phyloP scores from a whole-genome alignment of 2,888 invertebrate genomes.

The Aleiodes leptofemur region DNA sequence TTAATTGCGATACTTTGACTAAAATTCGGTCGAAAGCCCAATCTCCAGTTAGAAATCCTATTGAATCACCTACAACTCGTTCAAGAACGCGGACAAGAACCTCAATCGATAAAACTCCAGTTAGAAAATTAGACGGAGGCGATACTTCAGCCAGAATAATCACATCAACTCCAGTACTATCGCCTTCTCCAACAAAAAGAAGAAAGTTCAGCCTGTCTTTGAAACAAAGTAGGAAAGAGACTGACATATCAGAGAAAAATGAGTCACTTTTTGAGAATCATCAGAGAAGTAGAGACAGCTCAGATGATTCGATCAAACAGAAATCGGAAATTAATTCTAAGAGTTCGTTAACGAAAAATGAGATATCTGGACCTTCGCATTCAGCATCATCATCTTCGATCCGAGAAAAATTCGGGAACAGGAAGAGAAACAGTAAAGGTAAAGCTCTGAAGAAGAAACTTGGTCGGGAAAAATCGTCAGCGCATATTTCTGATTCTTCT shows the following conservation, averaged over 20 bases:
- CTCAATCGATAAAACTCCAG: too few species aligned
- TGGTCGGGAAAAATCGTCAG: slow-evolving; percentile 12
- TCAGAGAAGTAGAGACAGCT: slow-evolving; percentile 26
- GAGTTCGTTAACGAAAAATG: not conserved
- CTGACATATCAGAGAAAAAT: not conserved
- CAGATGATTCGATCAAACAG: slow-evolving; percentile 59
- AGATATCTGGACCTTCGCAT: slow-evolving; percentile 61
- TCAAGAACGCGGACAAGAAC: too few species aligned
- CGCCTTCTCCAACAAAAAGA: not conserved
- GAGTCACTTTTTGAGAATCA: not conserved
- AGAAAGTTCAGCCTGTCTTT: slow-evolving; percentile 7
- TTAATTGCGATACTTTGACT: too few species aligned
- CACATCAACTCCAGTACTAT: slow-evolving; percentile 11
- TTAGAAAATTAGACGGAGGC: too few species aligned
- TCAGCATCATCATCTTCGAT: not conserved
- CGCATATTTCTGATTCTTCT: slow-evolving; percentile 35
- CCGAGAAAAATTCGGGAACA: not conserved
- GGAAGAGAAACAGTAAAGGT: slow-evolving; percentile 25
- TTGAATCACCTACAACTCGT: too few species aligned
- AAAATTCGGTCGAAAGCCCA: too few species aligned
- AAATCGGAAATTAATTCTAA: slow-evolving; percentile 54
- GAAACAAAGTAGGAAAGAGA: not conserved
- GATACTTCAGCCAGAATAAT: not conserved
- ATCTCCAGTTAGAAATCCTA: too few species aligned
- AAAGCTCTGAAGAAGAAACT: slow-evolving; percentile 1